Evolutionary conservation across 2,797 vertebrate species (phyloP).

Genomic region (Sparidentex hasta): DNA sequence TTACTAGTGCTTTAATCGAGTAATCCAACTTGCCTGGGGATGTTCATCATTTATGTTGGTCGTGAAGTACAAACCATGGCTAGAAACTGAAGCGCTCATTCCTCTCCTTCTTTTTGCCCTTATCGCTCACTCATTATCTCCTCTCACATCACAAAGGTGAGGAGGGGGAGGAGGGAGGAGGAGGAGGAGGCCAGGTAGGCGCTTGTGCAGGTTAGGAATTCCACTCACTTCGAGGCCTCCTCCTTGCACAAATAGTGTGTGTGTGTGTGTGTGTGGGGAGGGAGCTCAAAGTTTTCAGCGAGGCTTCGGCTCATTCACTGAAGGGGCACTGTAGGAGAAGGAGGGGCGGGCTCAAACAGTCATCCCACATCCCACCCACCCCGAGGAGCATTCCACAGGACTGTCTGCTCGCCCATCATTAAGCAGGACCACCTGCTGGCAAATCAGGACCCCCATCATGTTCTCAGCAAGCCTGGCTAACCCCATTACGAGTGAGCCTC

Average conservation of each 20-base stretch:
- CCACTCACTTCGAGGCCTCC: constrained; percentile 68
- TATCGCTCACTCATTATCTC: constrained; percentile 75
- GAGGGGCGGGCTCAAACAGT: constrained; percentile 53
- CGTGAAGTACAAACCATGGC: constrained; percentile 19
- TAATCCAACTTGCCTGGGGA: constrained; percentile 14
- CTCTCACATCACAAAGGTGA: constrained; percentile 56
- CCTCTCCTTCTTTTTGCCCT: constrained; percentile 46
- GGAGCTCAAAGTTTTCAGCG: constrained; percentile 58
- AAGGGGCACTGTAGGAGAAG: constrained; percentile 48
- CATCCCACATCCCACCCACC: constrained; percentile 77
- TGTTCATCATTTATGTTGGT: constrained; percentile 16
- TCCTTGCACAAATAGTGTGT: constrained; percentile 82
- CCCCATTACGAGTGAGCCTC: constrained; percentile 67
- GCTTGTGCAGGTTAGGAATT: constrained; percentile 73
- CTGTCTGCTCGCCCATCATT: constrained; percentile 78
- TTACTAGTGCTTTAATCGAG: constrained; percentile 31
- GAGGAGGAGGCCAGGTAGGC: constrained; percentile 65
- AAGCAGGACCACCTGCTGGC: constrained; percentile 81
- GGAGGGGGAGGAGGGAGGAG: constrained; percentile 21
- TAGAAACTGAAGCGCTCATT: constrained; percentile 42
- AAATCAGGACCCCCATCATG: constrained; percentile 78
- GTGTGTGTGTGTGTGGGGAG: too few relatives aligned
- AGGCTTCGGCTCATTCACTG: constrained; percentile 59
- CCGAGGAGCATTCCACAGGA: constrained; percentile 72
- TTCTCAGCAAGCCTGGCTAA: constrained; percentile 72